Base-by-base conservation (phyloP, 1,140 invertebrate species). In the Sycobia sp. region DNA sequence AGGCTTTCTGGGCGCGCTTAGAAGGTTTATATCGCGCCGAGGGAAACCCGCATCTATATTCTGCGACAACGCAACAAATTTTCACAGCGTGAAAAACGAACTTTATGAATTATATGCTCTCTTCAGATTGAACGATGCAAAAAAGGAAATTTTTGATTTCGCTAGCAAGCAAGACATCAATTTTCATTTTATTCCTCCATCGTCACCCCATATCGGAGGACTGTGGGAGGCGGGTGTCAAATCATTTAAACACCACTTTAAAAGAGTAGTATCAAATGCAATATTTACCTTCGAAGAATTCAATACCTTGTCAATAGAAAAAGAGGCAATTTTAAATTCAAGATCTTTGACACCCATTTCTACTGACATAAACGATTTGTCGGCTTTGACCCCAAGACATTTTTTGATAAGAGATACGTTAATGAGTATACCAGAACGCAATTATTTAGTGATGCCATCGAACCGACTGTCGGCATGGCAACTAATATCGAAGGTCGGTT, bases 281-380 rank as follows among this genome's bases (percentile, higher is more conserved):
- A 3, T 34, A 27, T 46, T 68, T n/a, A 71, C 68, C 20, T 71
- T 62, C 20, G 69, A 71, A 47, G 65, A 69, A 60, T 70, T 75
- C 14, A 62, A 53, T 4, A 77, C 69, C 0, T 16, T 75, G 2
- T 58, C 61, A 27, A 14, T 54, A 3, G 50, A 75, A 55, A 70
- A 74, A 23, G 75, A 78, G 61, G 70, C 75, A 3, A 66, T 66
- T 16, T 18, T 77, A 0, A 78, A 78, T 41, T 76, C 73, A 7
- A 16, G 76, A 34, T 68, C 72, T 4, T 23, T 72, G 5, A 53
- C 53, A 1, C 54, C 59, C 7, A 18, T 73, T 27, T 63, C 63
- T 1, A 29, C 43, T 5, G 68, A 71, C 49, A 62, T 62, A n/a
- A 36, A 32, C 38, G 67, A 70, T 58, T 43, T 67, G 5, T 36